Base-by-base conservation (phyloP, 2,113 vertebrate genomes). In the Sphaerodactylus townsendi region DNA sequence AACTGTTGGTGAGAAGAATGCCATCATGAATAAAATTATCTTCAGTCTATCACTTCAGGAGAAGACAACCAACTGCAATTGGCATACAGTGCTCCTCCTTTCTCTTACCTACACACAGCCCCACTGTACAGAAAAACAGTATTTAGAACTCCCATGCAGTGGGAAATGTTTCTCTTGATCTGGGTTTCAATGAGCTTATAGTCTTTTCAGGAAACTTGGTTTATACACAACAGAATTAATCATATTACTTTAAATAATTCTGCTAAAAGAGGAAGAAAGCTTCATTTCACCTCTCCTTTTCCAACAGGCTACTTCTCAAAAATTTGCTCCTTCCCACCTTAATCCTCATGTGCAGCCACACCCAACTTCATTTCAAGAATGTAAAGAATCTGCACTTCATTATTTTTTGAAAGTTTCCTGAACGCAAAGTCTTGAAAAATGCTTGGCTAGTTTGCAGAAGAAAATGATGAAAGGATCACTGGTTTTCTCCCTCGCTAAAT, bases 331-430 rank as follows among this genome's bases (percentile, higher is more conserved):
- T 25, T 33, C 80, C 41, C 19, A 64, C 30, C 0, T 0, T 78
- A 44, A 62, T 59, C n/a, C 5, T 62, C 41, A 21, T 35, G 50
- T 77, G 85, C 44, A 87, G 15, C 41, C n/a, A 28, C 48, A 91
- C 90, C 33, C 50, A 82, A 1, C 59, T 62, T 62, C 0, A 0
- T 41, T 35, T 46, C 70, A 81, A 50, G 65, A 92, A 87, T 86
- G 70, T 53, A 79, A 88, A 85, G 81, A 79, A 89, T 53, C 79
- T 85, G 4, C 5, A 1, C 33, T 86, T 91, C 71, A 89, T 74
- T 81, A 0, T 68, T 68, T 87, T n/a, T 84, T 82, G 85, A 1
- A 8, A 4, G n/a, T 80, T 25, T 21, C 83, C 86, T 46, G 68
- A 39, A 23, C 71, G 44, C 79, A 84, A 88, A 39, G 70, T 25